Conservation (phyloP, 1,140 invertebrate genomes). For the Calliopsis andreniformis region DNA sequence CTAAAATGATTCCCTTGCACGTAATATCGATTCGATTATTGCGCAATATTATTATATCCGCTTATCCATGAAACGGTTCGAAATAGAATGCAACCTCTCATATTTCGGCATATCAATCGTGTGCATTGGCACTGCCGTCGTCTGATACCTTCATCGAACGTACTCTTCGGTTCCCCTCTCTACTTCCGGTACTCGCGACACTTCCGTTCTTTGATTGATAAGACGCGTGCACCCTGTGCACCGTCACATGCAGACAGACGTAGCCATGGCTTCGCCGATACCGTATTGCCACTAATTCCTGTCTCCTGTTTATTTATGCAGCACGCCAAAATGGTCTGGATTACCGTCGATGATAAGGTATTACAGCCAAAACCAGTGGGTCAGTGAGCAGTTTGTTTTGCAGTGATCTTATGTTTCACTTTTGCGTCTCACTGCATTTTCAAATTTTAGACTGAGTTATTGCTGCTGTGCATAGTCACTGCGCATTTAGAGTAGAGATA, state of each 20-base stretch:
- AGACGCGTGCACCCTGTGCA: slow-evolving; percentile 7
- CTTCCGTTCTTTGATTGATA: slow-evolving; percentile 23
- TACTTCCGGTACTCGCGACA: slow-evolving; percentile 9
- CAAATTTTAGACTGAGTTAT: too few species aligned
- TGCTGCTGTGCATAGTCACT: neutral
- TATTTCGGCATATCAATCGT: slow-evolving; percentile 5
- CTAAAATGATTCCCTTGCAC: too few species aligned
- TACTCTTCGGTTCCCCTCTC: slow-evolving; percentile 16
- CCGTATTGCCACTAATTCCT: slow-evolving; percentile 71
- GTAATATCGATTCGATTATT: too few species aligned
- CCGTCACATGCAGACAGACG: slow-evolving; percentile 14
- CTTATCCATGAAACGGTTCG: neutral
- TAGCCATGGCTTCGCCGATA: slow-evolving; percentile 17
- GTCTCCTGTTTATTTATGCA: slow-evolving; percentile 79
- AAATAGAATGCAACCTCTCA: neutral
- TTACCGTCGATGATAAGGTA: slow-evolving; percentile 80
- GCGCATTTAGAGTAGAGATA: neutral
- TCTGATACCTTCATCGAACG: neutral
- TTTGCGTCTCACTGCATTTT: too few species aligned
- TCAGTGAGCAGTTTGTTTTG: slow-evolving; percentile 24
- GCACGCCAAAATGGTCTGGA: slow-evolving; percentile 81
- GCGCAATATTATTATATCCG: too few species aligned
- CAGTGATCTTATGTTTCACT: neutral
- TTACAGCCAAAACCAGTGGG: slow-evolving; percentile 7
- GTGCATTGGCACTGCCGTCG: slow-evolving; percentile 18